phyloP scores from a whole-genome alignment of 2,113 vertebrate genomes.

The Ondatra zibethicus region DNA sequence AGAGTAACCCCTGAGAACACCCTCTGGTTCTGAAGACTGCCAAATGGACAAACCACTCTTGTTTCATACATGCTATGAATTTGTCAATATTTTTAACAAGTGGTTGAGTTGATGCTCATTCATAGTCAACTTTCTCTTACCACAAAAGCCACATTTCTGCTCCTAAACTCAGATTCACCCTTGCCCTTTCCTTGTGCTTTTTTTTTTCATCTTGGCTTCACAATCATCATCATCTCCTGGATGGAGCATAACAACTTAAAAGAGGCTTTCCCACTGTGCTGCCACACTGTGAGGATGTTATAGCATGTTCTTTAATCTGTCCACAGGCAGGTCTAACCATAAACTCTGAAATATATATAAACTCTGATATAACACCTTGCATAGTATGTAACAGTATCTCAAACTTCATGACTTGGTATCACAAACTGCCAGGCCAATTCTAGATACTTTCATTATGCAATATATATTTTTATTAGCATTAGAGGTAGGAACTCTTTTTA shows the following conservation, averaged over 20 bases:
- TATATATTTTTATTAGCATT: constrained; percentile 86
- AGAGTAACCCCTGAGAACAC: background rate
- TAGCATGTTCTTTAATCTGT: constrained; percentile 17
- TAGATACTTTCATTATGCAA: constrained; percentile 81
- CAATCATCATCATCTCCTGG: background rate
- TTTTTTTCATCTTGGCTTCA: background rate
- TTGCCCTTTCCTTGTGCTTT: background rate
- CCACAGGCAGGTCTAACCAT: constrained; percentile 69
- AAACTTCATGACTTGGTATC: constrained; percentile 78
- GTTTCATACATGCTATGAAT: background rate
- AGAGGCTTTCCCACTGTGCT: background rate
- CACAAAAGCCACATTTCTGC: background rate
- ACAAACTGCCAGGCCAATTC: constrained; percentile 78
- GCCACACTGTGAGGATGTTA: constrained; percentile 10
- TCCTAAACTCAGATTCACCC: background rate
- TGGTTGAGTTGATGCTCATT: background rate
- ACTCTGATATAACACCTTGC: constrained; percentile 64
- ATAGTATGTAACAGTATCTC: constrained; percentile 71
- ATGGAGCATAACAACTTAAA: background rate
- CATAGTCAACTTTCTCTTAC: background rate
- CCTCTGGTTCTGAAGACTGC: background rate
- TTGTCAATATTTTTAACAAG: background rate
- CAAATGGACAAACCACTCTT: background rate
- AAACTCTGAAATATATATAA: constrained; percentile 61
- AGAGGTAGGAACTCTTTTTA: constrained; percentile 81